phyloP scores from a whole-genome alignment of 2,888 invertebrate species.

The Trisateles emortualis region DNA sequence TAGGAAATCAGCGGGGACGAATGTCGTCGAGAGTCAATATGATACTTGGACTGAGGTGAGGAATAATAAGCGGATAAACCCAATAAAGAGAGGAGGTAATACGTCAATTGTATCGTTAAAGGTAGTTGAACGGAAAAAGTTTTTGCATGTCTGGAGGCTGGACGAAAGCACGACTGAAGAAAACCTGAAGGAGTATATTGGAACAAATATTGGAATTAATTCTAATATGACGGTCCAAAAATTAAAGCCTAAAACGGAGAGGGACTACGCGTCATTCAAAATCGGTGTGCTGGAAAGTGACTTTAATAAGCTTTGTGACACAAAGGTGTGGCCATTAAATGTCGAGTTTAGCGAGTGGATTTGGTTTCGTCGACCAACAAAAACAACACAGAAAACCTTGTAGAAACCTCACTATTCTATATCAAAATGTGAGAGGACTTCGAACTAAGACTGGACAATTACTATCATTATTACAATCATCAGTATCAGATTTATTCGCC shows the following conservation, averaged over 20 bases:
- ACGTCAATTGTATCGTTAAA: neutral
- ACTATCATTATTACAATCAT: conserved; percentile 5
- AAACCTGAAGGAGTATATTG: too few relatives aligned
- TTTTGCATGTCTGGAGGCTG: neutral
- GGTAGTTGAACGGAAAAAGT: neutral
- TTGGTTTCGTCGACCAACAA: too few relatives aligned
- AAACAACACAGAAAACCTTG: too few relatives aligned
- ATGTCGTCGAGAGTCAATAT: neutral
- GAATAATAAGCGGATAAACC: neutral
- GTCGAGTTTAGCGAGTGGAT: too few relatives aligned
- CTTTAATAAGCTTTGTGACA: too few relatives aligned
- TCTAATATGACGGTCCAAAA: too few relatives aligned
- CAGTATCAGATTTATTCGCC: conserved; percentile 6
- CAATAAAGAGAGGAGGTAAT: neutral
- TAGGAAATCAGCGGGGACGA: conserved; percentile 7
- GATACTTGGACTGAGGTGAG: conserved; percentile 11
- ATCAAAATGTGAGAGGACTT: neutral
- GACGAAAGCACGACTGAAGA: neutral
- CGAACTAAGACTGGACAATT: conserved; percentile 8
- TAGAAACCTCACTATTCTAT: too few relatives aligned
- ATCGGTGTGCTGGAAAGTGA: too few relatives aligned
- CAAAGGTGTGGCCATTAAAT: too few relatives aligned
- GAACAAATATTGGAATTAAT: too few relatives aligned
- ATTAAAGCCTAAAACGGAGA: too few relatives aligned
- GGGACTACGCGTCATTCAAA: too few relatives aligned